phyloP scores from a whole-genome alignment of 2,888 invertebrate genomes.

The Adineta ricciae region DNA sequence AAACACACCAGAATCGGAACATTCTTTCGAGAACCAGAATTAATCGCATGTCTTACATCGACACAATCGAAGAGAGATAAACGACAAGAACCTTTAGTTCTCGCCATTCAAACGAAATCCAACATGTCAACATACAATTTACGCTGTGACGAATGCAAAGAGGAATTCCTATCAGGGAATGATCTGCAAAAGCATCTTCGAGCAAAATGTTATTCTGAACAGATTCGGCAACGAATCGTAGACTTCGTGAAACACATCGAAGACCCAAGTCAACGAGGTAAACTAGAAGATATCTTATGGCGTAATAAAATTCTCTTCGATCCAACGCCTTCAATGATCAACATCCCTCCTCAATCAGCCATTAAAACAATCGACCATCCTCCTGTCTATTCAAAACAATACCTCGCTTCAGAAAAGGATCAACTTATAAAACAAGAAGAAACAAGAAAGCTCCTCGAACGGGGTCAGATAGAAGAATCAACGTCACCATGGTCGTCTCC shows the following conservation, averaged over 20 bases:
- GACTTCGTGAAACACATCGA: neutral
- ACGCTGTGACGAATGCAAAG: too few relatives aligned
- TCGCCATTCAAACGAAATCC: too few relatives aligned
- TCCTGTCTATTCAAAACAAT: neutral
- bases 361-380: neutral
- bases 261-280: neutral
- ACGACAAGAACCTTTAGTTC: too few relatives aligned
- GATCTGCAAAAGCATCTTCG: neutral
- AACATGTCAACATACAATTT: too few relatives aligned
- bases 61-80: too few relatives aligned
- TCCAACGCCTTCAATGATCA: neutral
- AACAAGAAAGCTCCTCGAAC: neutral
- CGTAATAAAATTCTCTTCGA: neutral
- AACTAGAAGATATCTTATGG: neutral
- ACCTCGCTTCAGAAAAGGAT: neutral
- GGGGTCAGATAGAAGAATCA: neutral
- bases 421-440: neutral
- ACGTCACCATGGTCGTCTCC: neutral
- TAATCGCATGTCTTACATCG: neutral
- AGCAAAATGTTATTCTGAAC: neutral
- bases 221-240: too few relatives aligned
- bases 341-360: neutral
- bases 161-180: neutral
- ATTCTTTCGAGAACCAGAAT: neutral
- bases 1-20: neutral